Conservation (phyloP, 2,888 invertebrate species). For the Drosophila meridiana region DNA sequence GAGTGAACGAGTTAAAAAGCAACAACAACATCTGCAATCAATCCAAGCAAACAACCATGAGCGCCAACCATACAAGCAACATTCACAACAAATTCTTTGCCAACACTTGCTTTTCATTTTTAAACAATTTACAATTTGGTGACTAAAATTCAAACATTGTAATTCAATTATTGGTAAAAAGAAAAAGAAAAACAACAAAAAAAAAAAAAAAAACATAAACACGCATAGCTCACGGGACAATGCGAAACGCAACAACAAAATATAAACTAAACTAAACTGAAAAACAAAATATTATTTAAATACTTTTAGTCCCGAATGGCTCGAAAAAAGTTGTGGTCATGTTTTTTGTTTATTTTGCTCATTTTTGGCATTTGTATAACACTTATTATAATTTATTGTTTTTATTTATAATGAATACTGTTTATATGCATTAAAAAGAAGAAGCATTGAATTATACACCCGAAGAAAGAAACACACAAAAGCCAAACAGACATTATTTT, state of each 20-base stretch:
- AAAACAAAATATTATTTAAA: conserved; percentile 21
- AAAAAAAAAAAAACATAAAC: conserved; percentile 11
- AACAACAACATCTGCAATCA: conserved; percentile 19
- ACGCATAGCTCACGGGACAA: conserved; percentile 22
- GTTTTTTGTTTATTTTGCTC: conserved; percentile 29
- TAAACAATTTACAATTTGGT: conserved; percentile 18
- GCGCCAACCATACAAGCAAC: conserved; percentile 27
- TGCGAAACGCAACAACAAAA: conserved; percentile 14
- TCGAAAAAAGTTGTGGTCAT: conserved; percentile 35
- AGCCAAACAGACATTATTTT: conserved; percentile 45
- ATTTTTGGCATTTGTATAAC: conserved; percentile 43
- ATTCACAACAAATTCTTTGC: conserved; percentile 8
- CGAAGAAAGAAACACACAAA: conserved; percentile 23
- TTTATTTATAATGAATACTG: conserved; percentile 37
- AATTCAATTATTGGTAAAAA: conserved; percentile 40
- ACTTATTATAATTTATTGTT: conserved; percentile 41
- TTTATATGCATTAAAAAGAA: conserved; percentile 39
- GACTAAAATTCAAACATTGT: conserved; percentile 56
- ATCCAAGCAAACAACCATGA: conserved; percentile 40
- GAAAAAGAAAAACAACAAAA: conserved; percentile 7
- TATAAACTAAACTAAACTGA: conserved; percentile 10
- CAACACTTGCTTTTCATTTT: conserved; percentile 17
- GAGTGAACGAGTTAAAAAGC: conserved; percentile 36
- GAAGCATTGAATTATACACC: conserved; percentile 53
- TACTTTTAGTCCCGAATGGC: conserved; percentile 1